A percentile compares a stretch with the other conserved stretches of the same genome.
Evolutionary conservation across 2,888 invertebrate genomes (phyloP).

Genomic region (Diarsia brunnea): DNA sequence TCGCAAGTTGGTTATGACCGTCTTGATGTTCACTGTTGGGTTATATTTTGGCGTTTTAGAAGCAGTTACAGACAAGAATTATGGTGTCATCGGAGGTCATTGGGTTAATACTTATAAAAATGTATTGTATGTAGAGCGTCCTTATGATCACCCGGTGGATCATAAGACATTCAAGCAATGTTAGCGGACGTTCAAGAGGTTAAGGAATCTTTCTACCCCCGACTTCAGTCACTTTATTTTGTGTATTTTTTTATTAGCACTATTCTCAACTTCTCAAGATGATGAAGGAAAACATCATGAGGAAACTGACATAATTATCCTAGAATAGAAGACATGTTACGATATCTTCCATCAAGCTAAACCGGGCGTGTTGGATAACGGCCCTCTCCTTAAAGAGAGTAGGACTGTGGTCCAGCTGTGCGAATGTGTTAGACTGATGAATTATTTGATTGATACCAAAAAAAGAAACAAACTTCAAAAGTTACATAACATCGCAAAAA

Average conservation of each 20-base stretch:
- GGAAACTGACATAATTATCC: background rate
- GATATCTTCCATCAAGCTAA: background rate
- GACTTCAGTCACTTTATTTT: no score
- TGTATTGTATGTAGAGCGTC: no score
- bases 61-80: background rate
- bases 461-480: background rate
- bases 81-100: background rate
- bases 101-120: background rate
- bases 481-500: background rate
- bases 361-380: background rate
- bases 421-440: background rate
- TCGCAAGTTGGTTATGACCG: slow-evolving; percentile 12
- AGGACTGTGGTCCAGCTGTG: background rate
- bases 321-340: background rate
- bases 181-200: no score
- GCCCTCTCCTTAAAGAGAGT: background rate
- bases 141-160: no score
- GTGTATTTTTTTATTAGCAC: no score
- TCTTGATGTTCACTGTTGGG: slow-evolving; percentile 1
- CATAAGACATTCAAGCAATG: no score
- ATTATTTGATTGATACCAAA: background rate
- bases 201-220: no score
- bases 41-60: background rate
- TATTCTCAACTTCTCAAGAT: background rate
- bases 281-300: background rate